Evolutionary conservation across 2,113 vertebrate species (phyloP).

Genomic region (Cyrtonyx montezumae): DNA sequence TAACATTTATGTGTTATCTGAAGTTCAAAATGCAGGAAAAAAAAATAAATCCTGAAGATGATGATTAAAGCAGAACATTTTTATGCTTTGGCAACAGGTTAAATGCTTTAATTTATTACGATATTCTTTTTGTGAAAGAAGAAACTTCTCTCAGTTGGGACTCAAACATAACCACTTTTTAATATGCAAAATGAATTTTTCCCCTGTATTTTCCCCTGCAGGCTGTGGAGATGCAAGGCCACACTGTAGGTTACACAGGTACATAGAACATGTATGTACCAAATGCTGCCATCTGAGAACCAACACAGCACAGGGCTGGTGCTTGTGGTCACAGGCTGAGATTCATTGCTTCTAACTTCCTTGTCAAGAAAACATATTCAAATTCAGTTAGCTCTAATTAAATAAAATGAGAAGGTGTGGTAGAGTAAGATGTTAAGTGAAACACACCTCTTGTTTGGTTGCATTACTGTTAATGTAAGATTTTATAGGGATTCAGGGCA

Average conservation of each 20-base stretch:
- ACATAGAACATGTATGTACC: background rate
- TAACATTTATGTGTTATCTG: background rate
- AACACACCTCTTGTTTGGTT: background rate
- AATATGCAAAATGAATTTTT: background rate
- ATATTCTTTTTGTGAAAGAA: background rate
- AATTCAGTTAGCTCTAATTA: background rate
- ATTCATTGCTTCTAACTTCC: background rate
- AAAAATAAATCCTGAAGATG: background rate
- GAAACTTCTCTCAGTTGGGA: background rate
- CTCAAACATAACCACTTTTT: background rate
- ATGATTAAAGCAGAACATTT: background rate
- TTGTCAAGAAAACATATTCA: background rate
- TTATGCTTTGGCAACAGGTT: background rate
- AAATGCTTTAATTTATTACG: background rate
- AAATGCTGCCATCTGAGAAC: background rate
- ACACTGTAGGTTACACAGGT: background rate
- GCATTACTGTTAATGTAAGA: background rate
- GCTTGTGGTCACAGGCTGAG: background rate
- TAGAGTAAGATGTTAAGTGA: background rate
- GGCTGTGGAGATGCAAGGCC: background rate
- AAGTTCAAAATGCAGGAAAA: background rate
- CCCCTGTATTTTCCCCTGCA: background rate
- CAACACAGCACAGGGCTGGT: background rate
- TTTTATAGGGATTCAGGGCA: background rate
- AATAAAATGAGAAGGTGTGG: background rate